Evolutionary conservation across 2,113 vertebrate genomes (phyloP).

Genomic region (Mola mola): DNA sequence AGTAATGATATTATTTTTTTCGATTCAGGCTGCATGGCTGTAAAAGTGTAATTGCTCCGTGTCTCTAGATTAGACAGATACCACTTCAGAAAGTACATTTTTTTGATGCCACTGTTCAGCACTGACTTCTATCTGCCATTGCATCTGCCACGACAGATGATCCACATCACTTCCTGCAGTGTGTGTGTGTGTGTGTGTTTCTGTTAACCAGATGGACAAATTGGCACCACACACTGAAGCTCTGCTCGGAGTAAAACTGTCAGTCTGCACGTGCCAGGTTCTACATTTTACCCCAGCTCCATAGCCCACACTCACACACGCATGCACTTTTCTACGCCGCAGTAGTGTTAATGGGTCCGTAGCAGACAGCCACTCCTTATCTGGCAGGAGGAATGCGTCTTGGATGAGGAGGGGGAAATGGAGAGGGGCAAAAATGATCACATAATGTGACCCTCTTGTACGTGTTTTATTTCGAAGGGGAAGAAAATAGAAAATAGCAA

Average conservation of each 20-base stretch:
- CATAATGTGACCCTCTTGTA: no score
- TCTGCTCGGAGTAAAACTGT: conserved; percentile 26
- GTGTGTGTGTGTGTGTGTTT: conserved; percentile 18
- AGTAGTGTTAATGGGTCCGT: not conserved
- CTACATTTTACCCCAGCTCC: conserved; percentile 14
- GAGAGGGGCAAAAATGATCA: not conserved
- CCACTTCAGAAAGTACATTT: not conserved
- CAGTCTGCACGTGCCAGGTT: conserved; percentile 26
- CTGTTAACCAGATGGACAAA: conserved; percentile 49
- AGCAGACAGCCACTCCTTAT: conserved; percentile 5
- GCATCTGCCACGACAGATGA: conserved; percentile 8
- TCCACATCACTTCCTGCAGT: conserved; percentile 14
- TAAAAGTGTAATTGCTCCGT: no score
- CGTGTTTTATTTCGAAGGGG: not conserved
- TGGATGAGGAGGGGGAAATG: conserved; percentile 1
- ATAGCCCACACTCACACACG: not conserved
- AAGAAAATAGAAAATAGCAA: not conserved
- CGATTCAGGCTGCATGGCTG: no score
- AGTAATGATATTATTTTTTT: no score
- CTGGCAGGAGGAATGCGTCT: not conserved
- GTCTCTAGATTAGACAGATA: not conserved
- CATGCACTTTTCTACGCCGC: not conserved
- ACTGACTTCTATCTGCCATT: not conserved
- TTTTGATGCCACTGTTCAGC: conserved; percentile 3
- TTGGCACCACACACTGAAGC: conserved; percentile 30